A percentile compares a stretch with the other conserved stretches of the same genome.
phyloP scores from a whole-genome alignment of 2,888 invertebrate species.

The Agonopterix heracliana region DNA sequence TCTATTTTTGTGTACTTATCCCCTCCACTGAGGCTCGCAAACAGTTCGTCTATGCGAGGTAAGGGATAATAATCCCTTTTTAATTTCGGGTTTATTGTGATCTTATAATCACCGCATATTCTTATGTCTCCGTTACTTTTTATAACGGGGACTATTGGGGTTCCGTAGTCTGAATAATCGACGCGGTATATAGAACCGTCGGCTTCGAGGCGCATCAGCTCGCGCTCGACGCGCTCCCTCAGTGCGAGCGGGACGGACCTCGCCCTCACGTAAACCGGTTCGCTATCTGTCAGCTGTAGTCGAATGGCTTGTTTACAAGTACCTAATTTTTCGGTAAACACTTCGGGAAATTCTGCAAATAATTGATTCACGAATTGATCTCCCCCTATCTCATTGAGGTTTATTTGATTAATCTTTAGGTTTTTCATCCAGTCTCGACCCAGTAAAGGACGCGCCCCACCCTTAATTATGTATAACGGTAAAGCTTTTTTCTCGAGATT shows the following conservation, averaged over 20 bases:
- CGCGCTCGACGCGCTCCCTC: too few relatives aligned
- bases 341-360: constrained; percentile 6
- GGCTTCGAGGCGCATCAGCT: too few relatives aligned
- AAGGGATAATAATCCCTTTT: constrained; percentile 11
- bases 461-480: too few relatives aligned
- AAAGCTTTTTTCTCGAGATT: too few relatives aligned
- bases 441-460: too few relatives aligned
- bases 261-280: constrained; percentile 9
- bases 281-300: constrained; percentile 7
- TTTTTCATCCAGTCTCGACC: too few relatives aligned
- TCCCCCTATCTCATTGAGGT: too few relatives aligned
- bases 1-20: constrained; percentile 21
- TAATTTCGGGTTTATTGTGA: constrained; percentile 18
- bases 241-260: constrained; percentile 11
- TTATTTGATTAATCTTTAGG: too few relatives aligned
- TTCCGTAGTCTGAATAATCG: too few relatives aligned
- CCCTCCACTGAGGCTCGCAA: constrained; percentile 19
- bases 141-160: constrained; percentile 10
- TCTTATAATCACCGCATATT: too few relatives aligned
- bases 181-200: constrained; percentile 13
- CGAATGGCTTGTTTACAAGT: constrained; percentile 11
- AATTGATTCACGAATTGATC: too few relatives aligned
- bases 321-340: constrained; percentile 11
- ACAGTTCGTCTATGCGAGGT: too few relatives aligned
- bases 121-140: constrained; percentile 14